Evolutionary conservation across 2,888 invertebrate species (phyloP).

Genomic region (Priocnemis perturbator): DNA sequence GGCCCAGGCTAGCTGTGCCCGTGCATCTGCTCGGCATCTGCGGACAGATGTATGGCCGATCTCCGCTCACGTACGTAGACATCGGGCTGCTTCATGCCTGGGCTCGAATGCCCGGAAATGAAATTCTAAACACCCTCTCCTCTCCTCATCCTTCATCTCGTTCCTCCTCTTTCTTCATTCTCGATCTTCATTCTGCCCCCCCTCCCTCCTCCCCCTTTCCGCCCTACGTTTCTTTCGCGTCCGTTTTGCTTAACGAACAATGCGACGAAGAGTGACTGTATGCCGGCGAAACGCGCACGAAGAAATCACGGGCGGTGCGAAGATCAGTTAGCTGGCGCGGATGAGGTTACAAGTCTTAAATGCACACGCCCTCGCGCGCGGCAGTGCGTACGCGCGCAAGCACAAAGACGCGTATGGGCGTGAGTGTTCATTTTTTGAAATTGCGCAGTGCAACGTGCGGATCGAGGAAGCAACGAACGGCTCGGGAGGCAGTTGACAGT

Average conservation of each 20-base stretch:
- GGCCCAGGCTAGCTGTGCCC: constrained; percentile 32
- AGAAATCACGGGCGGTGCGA: constrained; percentile 41
- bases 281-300: constrained; percentile 23
- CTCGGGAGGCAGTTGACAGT: background rate
- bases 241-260: constrained; percentile 42
- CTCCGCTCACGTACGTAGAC: constrained; percentile 44
- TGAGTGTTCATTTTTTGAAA: constrained; percentile 11
- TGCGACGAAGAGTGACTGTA: constrained; percentile 35
- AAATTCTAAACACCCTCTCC: constrained; percentile 71
- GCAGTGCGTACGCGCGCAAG: background rate
- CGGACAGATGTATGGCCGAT: constrained; percentile 64
- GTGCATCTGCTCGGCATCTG: constrained; percentile 71
- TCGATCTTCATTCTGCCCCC: constrained; percentile 27
- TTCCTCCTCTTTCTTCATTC: constrained; percentile 33
- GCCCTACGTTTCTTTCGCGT: constrained; percentile 12
- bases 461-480: background rate
- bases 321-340: constrained; percentile 32
- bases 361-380: background rate
- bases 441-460: constrained; percentile 19
- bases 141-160: constrained; percentile 38
- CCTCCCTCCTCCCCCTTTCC: constrained; percentile 24
- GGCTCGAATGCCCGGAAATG: constrained; percentile 68
- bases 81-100: constrained; percentile 40
- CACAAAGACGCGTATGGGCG: no score
- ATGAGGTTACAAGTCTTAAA: constrained; percentile 26